A percentile compares a stretch with the other conserved stretches of the same genome.
Evolutionary conservation across 35 echinoderm and acorn worm genomes (phyloP).

Genomic region (Ophioderma brevispina): DNA sequence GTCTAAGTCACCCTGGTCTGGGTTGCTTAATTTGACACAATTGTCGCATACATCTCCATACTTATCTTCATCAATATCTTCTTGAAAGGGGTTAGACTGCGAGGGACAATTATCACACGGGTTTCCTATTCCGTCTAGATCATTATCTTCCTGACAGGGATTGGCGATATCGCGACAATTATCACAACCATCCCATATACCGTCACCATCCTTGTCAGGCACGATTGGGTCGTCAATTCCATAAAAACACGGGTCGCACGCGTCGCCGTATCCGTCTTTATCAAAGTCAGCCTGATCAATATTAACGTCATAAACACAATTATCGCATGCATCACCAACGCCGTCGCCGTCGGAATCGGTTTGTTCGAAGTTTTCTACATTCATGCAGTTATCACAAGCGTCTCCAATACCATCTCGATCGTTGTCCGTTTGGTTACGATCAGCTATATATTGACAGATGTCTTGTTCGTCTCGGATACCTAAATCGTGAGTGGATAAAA

Average conservation of each 20-base stretch:
- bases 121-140: neutral
- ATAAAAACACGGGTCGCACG: neutral
- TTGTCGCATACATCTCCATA: too few species aligned
- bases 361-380: neutral
- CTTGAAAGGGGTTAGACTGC: too few species aligned
- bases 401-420: neutral
- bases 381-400: neutral
- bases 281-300: neutral
- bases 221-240: too few species aligned
- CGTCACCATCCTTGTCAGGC: neutral
- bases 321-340: neutral
- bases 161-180: neutral
- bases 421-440: too few species aligned
- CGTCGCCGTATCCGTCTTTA: neutral
- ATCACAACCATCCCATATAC: neutral
- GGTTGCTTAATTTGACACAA: too few species aligned
- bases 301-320: neutral
- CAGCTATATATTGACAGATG: too few species aligned
- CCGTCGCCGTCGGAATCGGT: constrained; percentile 1
- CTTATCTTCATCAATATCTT: too few species aligned
- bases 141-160: neutral
- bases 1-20: too few species aligned
- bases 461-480: too few species aligned
- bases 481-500: too few species aligned
- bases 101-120: too few species aligned